Conservation (phyloP, 2,888 invertebrate species). For the Habroteleia sp. region DNA sequence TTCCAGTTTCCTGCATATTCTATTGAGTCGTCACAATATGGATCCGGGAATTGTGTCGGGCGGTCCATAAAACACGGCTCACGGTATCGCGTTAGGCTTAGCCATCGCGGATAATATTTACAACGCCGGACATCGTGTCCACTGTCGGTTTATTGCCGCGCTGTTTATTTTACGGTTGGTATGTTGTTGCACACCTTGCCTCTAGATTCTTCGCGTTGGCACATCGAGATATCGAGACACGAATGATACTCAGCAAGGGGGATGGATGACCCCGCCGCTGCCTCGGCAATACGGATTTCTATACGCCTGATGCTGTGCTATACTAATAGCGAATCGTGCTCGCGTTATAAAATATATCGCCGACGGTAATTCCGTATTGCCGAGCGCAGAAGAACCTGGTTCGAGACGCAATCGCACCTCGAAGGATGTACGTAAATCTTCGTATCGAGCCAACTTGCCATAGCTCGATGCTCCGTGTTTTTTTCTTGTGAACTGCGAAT, state of each 20-base stretch:
- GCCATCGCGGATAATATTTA: slow-evolving; percentile 74
- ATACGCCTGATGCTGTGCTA: slow-evolving; percentile 56
- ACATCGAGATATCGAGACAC: slow-evolving; percentile 62
- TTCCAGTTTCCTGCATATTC: too few relatives aligned
- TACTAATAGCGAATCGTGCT: slow-evolving; percentile 63
- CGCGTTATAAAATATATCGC: slow-evolving; percentile 63
- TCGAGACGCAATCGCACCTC: slow-evolving; percentile 60
- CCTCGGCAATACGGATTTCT: slow-evolving; percentile 60
- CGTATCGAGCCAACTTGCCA: slow-evolving; percentile 61
- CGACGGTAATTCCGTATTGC: slow-evolving; percentile 60
- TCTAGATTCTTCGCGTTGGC: slow-evolving; percentile 58
- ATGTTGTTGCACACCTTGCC: slow-evolving; percentile 54
- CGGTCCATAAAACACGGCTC: slow-evolving; percentile 63
- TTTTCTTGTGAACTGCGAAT: slow-evolving; percentile 43
- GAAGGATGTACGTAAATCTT: slow-evolving; percentile 62
- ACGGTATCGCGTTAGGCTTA: slow-evolving; percentile 68
- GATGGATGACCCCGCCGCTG: slow-evolving; percentile 61
- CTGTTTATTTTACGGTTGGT: slow-evolving; percentile 65
- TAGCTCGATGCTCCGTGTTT: slow-evolving; percentile 53
- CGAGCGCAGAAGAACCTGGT: slow-evolving; percentile 37
- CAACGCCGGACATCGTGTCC: slow-evolving; percentile 75
- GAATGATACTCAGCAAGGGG: slow-evolving; percentile 59
- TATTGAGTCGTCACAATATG: slow-evolving; percentile 63
- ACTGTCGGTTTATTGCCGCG: slow-evolving; percentile 62
- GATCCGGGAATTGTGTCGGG: slow-evolving; percentile 65